Evolutionary conservation across 2,113 vertebrate species (phyloP).

Genomic region (Periophthalmodon schlosseri): DNA sequence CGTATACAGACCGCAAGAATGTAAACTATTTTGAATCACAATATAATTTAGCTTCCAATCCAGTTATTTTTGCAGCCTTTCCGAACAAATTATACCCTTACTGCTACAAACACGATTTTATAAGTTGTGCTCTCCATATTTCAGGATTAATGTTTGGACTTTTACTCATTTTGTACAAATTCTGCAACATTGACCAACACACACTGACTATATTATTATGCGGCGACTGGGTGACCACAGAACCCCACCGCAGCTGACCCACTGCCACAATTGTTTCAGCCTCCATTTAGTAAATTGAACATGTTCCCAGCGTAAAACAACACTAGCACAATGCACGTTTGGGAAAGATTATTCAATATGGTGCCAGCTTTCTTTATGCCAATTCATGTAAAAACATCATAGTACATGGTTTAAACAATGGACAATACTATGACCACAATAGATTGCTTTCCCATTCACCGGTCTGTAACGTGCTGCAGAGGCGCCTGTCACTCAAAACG

Average conservation of each 20-base stretch:
- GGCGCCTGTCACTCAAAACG: slow-evolving; percentile 46
- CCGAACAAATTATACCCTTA: not conserved
- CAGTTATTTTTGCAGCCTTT: not conserved
- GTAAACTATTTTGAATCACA: not conserved
- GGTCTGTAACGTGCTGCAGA: slow-evolving; percentile 25
- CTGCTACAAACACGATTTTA: not conserved
- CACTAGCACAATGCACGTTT: slow-evolving; percentile 19
- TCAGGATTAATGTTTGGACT: not conserved
- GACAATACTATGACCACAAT: slow-evolving; percentile 21
- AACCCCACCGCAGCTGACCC: slow-evolving; percentile 38
- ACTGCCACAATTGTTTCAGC: slow-evolving; percentile 53
- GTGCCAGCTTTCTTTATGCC: slow-evolving; percentile 23
- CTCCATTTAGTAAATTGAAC: slow-evolving; percentile 51
- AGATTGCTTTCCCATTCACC: slow-evolving; percentile 15
- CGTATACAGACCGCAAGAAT: not conserved
- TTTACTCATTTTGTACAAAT: slow-evolving; percentile 17
- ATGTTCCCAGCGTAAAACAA: slow-evolving; percentile 36
- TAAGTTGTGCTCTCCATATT: not conserved
- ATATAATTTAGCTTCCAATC: not conserved
- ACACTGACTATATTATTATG: slow-evolving; percentile 49
- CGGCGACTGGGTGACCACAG: slow-evolving; percentile 38
- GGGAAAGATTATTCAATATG: slow-evolving; percentile 14
- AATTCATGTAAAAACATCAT: slow-evolving; percentile 21
- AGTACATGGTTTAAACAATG: slow-evolving; percentile 16
- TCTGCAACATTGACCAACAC: slow-evolving; percentile 27